Base-by-base conservation (phyloP, 2,888 invertebrate genomes). In the Eristalinus sepulchralis region DNA sequence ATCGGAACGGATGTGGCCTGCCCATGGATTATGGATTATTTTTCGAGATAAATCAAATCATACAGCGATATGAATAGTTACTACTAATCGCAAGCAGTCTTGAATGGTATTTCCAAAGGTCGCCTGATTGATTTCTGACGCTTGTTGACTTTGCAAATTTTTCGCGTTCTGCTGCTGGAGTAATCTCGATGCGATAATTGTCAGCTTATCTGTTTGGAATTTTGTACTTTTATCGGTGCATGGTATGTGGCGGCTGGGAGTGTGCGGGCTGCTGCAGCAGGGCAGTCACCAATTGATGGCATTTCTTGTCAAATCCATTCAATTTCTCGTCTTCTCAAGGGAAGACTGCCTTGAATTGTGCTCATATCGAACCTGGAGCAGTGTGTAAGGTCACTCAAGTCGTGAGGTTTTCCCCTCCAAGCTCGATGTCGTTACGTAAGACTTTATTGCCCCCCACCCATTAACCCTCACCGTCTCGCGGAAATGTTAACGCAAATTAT, bases 1-100 rank as follows among this genome's bases (percentile, higher is more conserved):
- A 27, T 22, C 6, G n/a, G 47, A 67, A 66, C 59, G 60, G 10
- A 20, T 33, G 62, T 33, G 27, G 27, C 5, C 63, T 70, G 20
- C 63, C n/a, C 55, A 55, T 57, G 34, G 77, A 78, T 78, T 78
- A 72, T 31, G 34, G 34, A 60, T 47, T 60, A 47, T 47, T 47
- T 47, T 13, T 17, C n/a, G 4, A 60, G 76, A 76, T 76, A 67
- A 77, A 62, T 53, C 34, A 39, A 27, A 13, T 13, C 13, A 6
- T 11, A 24, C 11, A 13, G 31, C 47, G 17, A 59, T 70, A 57
- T 36, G 33, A 20, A 55, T 24, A 13, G 27, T 36, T 27, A 57
- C 24, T 39, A 36, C n/a, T 22, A 59, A 47, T 47, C 47, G 47
- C 47, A 53, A 11, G 33, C 31, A 39, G n/a, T 10, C 53, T 73